phyloP scores from a whole-genome alignment of 2,113 vertebrate species.

The Forbesichthys agassizii region DNA sequence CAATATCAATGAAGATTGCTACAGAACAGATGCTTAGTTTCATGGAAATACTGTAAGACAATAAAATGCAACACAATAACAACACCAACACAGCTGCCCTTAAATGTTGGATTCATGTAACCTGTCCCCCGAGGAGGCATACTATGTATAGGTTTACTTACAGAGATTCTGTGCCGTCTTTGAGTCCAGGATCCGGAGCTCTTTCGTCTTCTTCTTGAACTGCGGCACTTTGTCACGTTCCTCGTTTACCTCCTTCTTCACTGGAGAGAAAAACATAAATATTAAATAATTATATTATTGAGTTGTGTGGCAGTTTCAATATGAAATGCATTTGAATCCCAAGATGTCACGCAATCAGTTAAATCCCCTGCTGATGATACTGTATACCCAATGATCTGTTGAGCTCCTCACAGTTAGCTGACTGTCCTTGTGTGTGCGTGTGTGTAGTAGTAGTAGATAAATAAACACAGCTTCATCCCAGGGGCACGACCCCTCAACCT shows the following conservation, averaged over 20 bases:
- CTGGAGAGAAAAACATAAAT: constrained; percentile 70
- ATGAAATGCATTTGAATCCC: background rate
- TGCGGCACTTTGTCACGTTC: constrained; percentile 79
- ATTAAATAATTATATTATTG: background rate
- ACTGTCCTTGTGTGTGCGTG: constrained; percentile 32
- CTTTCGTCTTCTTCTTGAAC: constrained; percentile 91
- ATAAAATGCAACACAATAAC: background rate
- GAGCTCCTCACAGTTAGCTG: background rate
- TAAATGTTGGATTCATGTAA: background rate
- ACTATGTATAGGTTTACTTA: constrained; percentile 73
- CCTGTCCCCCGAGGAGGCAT: constrained; percentile 8
- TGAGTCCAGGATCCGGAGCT: constrained; percentile 88
- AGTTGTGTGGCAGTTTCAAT: background rate
- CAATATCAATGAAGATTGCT: background rate
- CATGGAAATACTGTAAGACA: constrained; percentile 8
- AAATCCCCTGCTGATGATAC: too few relatives aligned
- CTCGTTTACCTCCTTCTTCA: constrained; percentile 82
- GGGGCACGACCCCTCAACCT: constrained; percentile 51
- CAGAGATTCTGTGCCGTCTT: constrained; percentile 97
- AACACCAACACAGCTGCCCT: background rate
- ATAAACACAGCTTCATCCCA: constrained; percentile 46
- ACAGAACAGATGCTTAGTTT: background rate
- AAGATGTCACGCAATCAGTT: too few relatives aligned
- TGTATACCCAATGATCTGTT: too few relatives aligned
- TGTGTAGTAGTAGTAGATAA: constrained; percentile 33